Base-by-base conservation (phyloP, 2,113 vertebrate genomes). In the Dipodomys spectabilis region DNA sequence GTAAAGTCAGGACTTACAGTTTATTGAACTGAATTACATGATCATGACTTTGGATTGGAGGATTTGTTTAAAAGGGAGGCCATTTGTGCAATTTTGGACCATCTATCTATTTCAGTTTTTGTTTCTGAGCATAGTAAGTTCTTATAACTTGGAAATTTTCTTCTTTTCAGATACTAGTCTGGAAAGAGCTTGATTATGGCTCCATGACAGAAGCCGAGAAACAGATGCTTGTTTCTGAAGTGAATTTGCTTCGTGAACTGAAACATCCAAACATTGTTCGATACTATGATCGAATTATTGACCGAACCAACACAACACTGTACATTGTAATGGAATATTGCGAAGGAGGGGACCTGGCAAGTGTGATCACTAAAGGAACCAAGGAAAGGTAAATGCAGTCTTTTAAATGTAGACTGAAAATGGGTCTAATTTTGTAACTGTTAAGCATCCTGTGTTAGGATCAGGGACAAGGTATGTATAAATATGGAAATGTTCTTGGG, bases 301-400 rank as follows among this genome's bases (percentile, higher is more conserved):
- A 99, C 97, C 97, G 99, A 23, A 98, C 97, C 44, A 99, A 98
- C 96, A 98, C 99, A 0, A 99, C 98, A 0, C 98, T 99, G 35
- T 99, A 99, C 96, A 99, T 99, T 0, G 98, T 99, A 79, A 99
- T 99, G 99, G 99, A 99, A 97, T 98, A 99, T 96, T 99, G 99
- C 1, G 99, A 99, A 35, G 99, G 99, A 0, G 99, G 99, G 0
- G 99, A 99, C 97, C 98, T 99, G 96, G 98, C 99, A 35, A 99
- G 97, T 75, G 91, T 99, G 25, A 99, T 99, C 78, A 96, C 96
- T 5, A 98, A 98, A 79, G 98, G 99, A 97, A 98, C 98, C 2
- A 99, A 98, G 83, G 99, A 99, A 23, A 99, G 99, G 99, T 98
- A 96, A 1, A 97, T 93, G 32, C 39, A 18, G 6, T 53, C 44